Conservation (phyloP, 2,113 vertebrate species). For the Macquaria australasica region DNA sequence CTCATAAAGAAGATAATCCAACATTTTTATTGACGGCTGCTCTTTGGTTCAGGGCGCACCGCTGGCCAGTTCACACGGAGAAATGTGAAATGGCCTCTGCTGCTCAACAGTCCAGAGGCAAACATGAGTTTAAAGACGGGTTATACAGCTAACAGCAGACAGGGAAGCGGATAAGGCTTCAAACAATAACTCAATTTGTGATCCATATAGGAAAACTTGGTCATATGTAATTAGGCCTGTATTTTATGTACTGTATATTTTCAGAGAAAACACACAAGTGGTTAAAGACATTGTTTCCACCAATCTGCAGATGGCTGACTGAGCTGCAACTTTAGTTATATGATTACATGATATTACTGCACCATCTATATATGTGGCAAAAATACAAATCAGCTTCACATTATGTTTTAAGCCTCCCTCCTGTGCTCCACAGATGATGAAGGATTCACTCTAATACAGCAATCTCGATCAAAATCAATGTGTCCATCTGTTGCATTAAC, state of each 20-base stretch:
- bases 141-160: background rate
- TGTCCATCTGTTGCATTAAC: constrained; percentile 22
- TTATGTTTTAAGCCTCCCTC: background rate
- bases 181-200: background rate
- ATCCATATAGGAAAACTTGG: background rate
- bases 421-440: background rate
- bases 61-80: constrained; percentile 56
- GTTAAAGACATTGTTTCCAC: background rate
- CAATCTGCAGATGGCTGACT: background rate
- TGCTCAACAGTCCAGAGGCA: background rate
- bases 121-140: background rate
- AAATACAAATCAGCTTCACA: background rate
- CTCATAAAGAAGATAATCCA: constrained; percentile 76
- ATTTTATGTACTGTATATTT: background rate
- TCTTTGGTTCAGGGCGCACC: constrained; percentile 21
- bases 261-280: background rate
- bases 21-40: constrained; percentile 64
- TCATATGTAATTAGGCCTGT: too few species aligned
- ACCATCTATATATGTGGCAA: background rate
- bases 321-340: background rate
- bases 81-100: constrained; percentile 31
- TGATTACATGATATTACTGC: background rate
- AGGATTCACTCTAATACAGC: background rate
- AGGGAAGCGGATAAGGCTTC: background rate
- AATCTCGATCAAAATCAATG: background rate